Conservation (phyloP, 2,888 invertebrate species). For the Clistopyga incitator region DNA sequence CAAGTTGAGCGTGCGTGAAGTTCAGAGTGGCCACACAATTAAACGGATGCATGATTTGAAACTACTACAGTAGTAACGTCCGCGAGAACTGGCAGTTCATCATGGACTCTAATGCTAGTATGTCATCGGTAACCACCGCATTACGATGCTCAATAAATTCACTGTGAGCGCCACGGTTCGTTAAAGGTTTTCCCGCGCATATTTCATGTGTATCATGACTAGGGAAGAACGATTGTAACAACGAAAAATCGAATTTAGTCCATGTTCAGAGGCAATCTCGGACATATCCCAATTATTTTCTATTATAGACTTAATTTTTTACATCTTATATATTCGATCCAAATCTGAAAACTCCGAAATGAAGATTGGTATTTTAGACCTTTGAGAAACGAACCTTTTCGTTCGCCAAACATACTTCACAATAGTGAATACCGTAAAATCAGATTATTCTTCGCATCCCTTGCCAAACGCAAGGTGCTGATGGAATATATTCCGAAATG, state of each 20-base stretch:
- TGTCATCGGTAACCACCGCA: slow-evolving; percentile 77
- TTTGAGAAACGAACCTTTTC: not conserved
- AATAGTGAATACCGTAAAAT: not conserved
- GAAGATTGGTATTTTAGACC: not conserved
- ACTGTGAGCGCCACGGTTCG: slow-evolving; percentile 50
- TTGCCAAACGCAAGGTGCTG: not conserved
- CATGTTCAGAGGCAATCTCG: not conserved
- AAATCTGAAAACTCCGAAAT: not conserved
- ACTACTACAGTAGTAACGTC: slow-evolving; percentile 57
- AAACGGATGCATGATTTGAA: slow-evolving; percentile 40
- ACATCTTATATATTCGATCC: not conserved
- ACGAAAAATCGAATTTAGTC: not conserved
- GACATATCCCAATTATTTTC: not conserved
- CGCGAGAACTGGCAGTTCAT: slow-evolving; percentile 77
- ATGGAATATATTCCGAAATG: not conserved
- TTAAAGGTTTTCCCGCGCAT: slow-evolving; percentile 15
- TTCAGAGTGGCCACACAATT: slow-evolving; percentile 29
- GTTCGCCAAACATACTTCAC: not conserved
- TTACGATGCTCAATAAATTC: slow-evolving; percentile 75
- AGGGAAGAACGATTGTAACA: not conserved
- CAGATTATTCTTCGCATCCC: not conserved
- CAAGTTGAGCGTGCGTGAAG: slow-evolving; percentile 74
- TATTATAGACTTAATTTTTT: not conserved
- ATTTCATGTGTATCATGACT: not conserved
- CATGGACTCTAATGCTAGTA: slow-evolving; percentile 78